Conservation (phyloP, 2,113 vertebrate genomes). For the Xerus inauris region DNA sequence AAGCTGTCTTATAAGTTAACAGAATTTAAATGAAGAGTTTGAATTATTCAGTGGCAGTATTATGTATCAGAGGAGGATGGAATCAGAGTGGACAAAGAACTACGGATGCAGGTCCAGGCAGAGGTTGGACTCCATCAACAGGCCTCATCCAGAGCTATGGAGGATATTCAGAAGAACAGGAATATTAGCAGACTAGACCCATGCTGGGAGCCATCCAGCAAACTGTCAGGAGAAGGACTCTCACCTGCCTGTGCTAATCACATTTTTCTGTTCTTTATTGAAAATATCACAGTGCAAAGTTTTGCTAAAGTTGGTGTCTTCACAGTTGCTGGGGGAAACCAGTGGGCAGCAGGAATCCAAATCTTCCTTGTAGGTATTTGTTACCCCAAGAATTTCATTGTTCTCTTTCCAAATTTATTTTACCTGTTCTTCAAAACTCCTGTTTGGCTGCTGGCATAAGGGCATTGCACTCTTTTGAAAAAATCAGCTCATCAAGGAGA, state of each 20-base stretch:
- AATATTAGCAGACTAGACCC: not conserved
- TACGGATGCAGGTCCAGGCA: not conserved
- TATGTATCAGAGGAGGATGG: conserved; percentile 28
- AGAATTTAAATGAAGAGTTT: not conserved
- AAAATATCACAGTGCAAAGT: conserved; percentile 7
- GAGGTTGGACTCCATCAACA: not conserved
- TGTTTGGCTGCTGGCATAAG: not conserved
- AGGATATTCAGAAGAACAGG: not conserved
- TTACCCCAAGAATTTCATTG: not conserved
- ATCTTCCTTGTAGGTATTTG: not conserved
- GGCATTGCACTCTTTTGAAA: not conserved
- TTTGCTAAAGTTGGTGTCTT: not conserved
- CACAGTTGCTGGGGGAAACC: not conserved
- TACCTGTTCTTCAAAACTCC: not conserved
- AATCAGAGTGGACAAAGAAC: not conserved
- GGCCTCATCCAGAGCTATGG: not conserved
- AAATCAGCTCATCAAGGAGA: not conserved
- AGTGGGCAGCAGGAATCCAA: not conserved
- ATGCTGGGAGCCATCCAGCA: not conserved
- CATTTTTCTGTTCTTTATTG: conserved; percentile 11
- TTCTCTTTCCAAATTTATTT: not conserved
- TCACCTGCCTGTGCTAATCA: not conserved
- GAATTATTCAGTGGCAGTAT: not conserved
- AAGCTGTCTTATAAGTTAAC: not conserved
- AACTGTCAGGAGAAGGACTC: not conserved